phyloP scores from a whole-genome alignment of 2,888 invertebrate species.

The Diarsia rubi region DNA sequence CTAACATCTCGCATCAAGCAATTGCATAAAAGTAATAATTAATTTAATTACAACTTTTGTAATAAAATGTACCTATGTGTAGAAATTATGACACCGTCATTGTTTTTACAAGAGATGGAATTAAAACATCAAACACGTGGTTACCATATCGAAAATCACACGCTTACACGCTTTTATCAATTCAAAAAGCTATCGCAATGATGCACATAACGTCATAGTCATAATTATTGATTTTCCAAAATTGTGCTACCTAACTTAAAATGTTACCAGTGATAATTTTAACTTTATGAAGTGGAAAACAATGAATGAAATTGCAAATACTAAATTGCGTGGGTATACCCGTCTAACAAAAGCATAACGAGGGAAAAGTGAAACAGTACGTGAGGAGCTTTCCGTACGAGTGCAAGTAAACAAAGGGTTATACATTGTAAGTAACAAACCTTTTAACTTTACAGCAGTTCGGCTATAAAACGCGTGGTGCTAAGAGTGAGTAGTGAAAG shows the following conservation, averaged over 20 bases:
- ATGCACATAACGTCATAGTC: neutral
- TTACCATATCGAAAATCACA: conserved; percentile 8
- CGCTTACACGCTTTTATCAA: conserved; percentile 23
- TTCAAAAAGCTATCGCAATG: neutral
- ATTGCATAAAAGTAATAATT: neutral
- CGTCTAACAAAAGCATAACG: neutral
- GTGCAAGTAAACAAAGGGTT: conserved; percentile 19
- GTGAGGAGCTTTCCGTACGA: neutral
- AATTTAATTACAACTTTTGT: neutral
- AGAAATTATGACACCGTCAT: neutral
- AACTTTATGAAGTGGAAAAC: neutral
- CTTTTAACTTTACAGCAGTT: neutral
- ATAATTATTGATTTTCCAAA: neutral
- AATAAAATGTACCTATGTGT: neutral
- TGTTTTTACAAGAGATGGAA: conserved; percentile 15
- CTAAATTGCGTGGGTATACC: neutral
- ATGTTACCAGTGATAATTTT: neutral
- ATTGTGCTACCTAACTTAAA: neutral
- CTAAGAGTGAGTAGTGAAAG: neutral
- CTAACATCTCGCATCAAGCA: neutral
- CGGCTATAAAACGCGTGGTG: conserved; percentile 4
- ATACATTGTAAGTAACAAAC: conserved; percentile 20
- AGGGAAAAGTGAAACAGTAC: neutral
- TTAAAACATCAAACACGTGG: conserved; percentile 9
- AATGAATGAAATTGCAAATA: neutral